Evolutionary conservation across 2,888 invertebrate genomes (phyloP), one percentile per base, ranked within the genome.

Genomic region (Dichetophora obliterata): DNA sequence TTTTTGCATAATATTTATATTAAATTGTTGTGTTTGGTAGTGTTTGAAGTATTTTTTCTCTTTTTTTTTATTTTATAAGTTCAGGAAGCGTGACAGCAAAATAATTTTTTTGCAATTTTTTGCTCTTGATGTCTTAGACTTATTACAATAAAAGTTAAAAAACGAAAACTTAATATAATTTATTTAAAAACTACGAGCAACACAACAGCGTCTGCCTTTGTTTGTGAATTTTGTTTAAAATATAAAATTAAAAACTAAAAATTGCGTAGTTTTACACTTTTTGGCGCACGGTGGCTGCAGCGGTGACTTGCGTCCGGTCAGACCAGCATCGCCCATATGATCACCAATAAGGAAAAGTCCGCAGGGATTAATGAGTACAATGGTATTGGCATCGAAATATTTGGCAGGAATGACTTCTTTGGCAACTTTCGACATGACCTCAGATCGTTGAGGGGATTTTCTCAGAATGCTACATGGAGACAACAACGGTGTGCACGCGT

Each of bases 381-480:
- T 93, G n/a, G 98, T 99, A 85, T 93, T 92, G 16, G 94, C 94
- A 89, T 98, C 98, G 72, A 98, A 91, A 89, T 98, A 98, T 88
- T 95, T 94, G 75, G 92, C 91, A 71, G 99, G 99, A 88, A 99
- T 98, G 71, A 99, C 98, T 85, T 93, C 92, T 88, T 95, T 95
- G 83, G 99, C 93, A 63, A 99, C 97, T 90, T 97, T 96, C 81
- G 95, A 94, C 91, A 93, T 94, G 75, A 98, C 93, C 86, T 96
- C 96, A 16, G 92, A 91, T 75, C 97, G 93, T 74, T 98, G 90
- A 76, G 54, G 93, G 90, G 79, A 99, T 94, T 91, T 97, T 96
- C 83, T 98, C 98, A 81, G 96, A 97, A 90, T 99, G 99, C 89
- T 99, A 99, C 71, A 97, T 91, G 1, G 98, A 98, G n/a, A 99